Evolutionary conservation across 2,888 invertebrate species (phyloP).

Genomic region (Rhingia campestris): DNA sequence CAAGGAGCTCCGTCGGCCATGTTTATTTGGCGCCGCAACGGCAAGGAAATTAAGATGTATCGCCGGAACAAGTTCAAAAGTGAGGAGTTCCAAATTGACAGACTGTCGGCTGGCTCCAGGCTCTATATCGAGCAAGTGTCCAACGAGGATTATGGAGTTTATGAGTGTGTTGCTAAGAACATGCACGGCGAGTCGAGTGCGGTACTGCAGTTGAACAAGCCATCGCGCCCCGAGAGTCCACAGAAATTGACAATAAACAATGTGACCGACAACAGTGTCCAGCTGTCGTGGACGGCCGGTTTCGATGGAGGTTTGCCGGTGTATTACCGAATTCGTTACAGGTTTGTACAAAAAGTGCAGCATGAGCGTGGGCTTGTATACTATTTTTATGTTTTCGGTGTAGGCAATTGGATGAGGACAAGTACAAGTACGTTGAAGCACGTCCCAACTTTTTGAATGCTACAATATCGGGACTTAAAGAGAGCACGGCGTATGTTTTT

Average conservation of each 20-base stretch:
- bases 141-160: slow-evolving; percentile 80
- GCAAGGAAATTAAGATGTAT: slow-evolving; percentile 80
- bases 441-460: slow-evolving; percentile 78
- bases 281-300: slow-evolving; percentile 79
- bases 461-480: slow-evolving; percentile 78
- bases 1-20: slow-evolving; percentile 79
- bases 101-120: slow-evolving; percentile 78
- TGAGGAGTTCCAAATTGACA: slow-evolving; percentile 78
- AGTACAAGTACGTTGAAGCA: slow-evolving; percentile 79
- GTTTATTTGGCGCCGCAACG: slow-evolving; percentile 80
- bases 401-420: slow-evolving; percentile 79
- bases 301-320: slow-evolving; percentile 81
- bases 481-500: slow-evolving; percentile 79
- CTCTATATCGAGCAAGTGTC: slow-evolving; percentile 79
- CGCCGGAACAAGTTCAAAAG: slow-evolving; percentile 79
- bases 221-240: slow-evolving; percentile 79
- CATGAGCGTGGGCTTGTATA: too few species aligned
- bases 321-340: slow-evolving; percentile 79
- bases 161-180: slow-evolving; percentile 80
- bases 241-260: slow-evolving; percentile 78
- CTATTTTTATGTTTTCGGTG: too few species aligned
- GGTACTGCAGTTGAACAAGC: slow-evolving; percentile 79
- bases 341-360: slow-evolving; percentile 27
- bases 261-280: slow-evolving; percentile 79
- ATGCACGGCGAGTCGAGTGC: slow-evolving; percentile 79